phyloP scores from a whole-genome alignment of 2,888 invertebrate species.

The Hydraecia micacea region DNA sequence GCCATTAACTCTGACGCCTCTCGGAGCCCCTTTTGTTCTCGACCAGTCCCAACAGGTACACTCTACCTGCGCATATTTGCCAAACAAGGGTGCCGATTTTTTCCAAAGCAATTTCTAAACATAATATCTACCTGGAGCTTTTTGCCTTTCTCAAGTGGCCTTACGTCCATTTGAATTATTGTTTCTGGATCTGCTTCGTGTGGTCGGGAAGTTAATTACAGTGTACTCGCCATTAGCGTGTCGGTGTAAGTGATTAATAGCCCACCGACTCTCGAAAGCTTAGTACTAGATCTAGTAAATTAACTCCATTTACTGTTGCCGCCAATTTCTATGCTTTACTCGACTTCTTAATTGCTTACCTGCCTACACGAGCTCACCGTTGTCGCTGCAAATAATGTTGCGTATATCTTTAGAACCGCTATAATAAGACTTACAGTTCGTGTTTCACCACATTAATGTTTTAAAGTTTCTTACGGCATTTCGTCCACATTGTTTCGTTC shows the following conservation, averaged over 20 bases:
- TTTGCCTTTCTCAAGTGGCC: slow-evolving; percentile 73
- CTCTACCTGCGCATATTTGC: slow-evolving; percentile 84
- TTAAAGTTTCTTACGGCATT: slow-evolving; percentile 49
- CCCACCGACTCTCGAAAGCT: slow-evolving; percentile 74
- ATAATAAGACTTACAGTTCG: slow-evolving; percentile 46
- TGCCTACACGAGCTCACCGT: slow-evolving; percentile 66
- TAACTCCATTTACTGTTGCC: slow-evolving; percentile 75
- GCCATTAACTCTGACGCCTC: slow-evolving; percentile 86
- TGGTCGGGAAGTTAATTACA: slow-evolving; percentile 79
- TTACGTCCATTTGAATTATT: slow-evolving; percentile 76
- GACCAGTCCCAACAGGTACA: slow-evolving; percentile 82
- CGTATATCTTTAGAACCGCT: slow-evolving; percentile 49
- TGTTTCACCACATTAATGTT: slow-evolving; percentile 44
- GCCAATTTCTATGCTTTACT: slow-evolving; percentile 74
- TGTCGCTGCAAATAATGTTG: slow-evolving; percentile 61
- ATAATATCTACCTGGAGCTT: slow-evolving; percentile 80
- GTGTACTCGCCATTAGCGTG: slow-evolving; percentile 78
- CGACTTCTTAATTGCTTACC: slow-evolving; percentile 71
- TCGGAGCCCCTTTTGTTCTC: slow-evolving; percentile 88
- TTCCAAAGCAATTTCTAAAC: slow-evolving; percentile 67
- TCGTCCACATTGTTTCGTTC: slow-evolving; percentile 64
- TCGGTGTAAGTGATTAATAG: slow-evolving; percentile 81
- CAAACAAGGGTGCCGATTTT: slow-evolving; percentile 76
- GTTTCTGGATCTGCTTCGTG: slow-evolving; percentile 74
- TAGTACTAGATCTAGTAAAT: slow-evolving; percentile 76